A percentile compares a stretch with the other conserved stretches of the same genome.
Evolutionary conservation across 1,140 invertebrate genomes (phyloP).

Genomic region (Drosophila subobscura): DNA sequence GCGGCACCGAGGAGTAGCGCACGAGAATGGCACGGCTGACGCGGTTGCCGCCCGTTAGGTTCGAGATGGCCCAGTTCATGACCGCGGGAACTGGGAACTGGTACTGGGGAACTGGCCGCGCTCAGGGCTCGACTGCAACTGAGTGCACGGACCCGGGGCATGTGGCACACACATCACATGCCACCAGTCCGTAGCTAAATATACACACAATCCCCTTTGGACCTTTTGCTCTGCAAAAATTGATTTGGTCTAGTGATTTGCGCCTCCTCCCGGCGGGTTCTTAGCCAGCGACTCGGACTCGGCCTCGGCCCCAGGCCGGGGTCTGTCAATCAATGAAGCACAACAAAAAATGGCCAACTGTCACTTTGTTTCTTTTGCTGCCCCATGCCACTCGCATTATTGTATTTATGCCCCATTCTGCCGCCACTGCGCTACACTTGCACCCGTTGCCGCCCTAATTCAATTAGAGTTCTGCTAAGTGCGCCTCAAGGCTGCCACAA

Average conservation of each 20-base stretch:
- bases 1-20: constrained; percentile 79
- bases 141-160: constrained; percentile 26
- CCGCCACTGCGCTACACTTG: constrained; percentile 18
- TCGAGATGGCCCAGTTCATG: constrained; percentile 83
- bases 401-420: constrained; percentile 8
- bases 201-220: constrained; percentile 13
- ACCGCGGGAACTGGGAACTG: constrained; percentile 14
- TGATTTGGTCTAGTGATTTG: constrained; percentile 70
- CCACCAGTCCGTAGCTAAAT: constrained; percentile 8
- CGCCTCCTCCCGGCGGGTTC: constrained; percentile 24
- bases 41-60: constrained; percentile 81
- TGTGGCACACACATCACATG: background rate
- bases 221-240: constrained; percentile 38
- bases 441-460: constrained; percentile 62
- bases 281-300: background rate
- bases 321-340: constrained; percentile 68
- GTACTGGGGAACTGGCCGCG: constrained; percentile 42
- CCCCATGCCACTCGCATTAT: background rate
- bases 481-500: constrained; percentile 59
- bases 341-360: constrained; percentile 42
- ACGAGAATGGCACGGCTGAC: constrained; percentile 81
- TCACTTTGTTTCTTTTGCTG: constrained; percentile 16
- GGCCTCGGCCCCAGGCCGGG: constrained; percentile 1
- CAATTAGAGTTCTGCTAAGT: constrained; percentile 80
- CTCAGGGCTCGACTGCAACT: constrained; percentile 56